Conservation (phyloP, 2,797 vertebrate species). For the Myotis daubentonii region DNA sequence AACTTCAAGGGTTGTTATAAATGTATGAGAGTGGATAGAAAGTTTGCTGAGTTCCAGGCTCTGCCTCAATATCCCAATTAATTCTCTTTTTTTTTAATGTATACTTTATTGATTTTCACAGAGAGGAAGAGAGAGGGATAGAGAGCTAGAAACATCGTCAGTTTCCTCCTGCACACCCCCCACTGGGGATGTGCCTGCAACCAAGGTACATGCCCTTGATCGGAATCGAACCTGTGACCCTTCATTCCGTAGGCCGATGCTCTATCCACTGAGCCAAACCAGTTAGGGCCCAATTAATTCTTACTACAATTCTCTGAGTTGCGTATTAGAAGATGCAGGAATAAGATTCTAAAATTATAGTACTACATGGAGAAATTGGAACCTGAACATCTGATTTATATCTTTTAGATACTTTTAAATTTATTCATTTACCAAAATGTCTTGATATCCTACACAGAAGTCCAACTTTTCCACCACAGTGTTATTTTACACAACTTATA, state of each 20-base stretch:
- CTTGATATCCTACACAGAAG: neutral
- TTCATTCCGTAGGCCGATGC: too few relatives aligned
- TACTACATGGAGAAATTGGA: neutral
- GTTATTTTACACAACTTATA: neutral
- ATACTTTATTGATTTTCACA: too few relatives aligned
- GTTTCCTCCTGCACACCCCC: too few relatives aligned
- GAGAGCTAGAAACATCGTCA: too few relatives aligned
- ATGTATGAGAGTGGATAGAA: neutral
- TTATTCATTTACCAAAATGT: neutral
- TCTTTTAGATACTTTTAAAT: neutral
- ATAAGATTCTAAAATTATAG: neutral
- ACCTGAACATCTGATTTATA: neutral
- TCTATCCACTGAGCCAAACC: too few relatives aligned
- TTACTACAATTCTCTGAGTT: neutral
- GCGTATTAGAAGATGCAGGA: neutral
- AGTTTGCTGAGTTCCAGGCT: neutral
- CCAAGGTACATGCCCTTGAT: too few relatives aligned
- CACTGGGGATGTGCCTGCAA: too few relatives aligned
- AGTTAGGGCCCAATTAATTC: neutral
- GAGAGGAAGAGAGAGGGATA: too few relatives aligned
- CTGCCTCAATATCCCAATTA: neutral
- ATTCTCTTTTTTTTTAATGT: neutral
- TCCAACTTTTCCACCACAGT: neutral
- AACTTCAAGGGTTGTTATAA: neutral
- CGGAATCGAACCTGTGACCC: too few relatives aligned